These are phyloP conservation scores for Heliconius aoede DNA, from an alignment of 2,888 invertebrate species.

Conservation along the genomic window DNA sequence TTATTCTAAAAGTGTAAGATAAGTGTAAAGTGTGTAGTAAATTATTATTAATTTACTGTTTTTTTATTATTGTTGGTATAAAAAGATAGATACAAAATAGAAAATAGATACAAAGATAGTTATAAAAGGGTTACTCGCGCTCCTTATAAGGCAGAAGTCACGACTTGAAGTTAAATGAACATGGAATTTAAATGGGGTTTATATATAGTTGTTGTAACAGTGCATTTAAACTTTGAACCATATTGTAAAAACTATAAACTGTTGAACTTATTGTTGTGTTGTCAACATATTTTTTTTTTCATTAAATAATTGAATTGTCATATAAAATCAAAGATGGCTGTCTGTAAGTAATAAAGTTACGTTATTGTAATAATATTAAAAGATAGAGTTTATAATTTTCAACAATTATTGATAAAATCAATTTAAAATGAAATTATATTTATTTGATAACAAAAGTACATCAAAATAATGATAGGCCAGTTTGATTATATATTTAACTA, in stretches of 20 bases:
- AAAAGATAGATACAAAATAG: too few relatives aligned
- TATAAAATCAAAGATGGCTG: constrained; percentile 3
- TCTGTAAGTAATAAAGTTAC: background rate
- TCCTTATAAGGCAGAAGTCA: constrained; percentile 9
- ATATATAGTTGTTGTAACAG: background rate
- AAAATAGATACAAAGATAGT: too few relatives aligned
- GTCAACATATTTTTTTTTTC: background rate
- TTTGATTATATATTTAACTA: background rate
- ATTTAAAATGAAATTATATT: background rate
- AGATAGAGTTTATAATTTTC: too few relatives aligned
- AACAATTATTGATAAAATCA: background rate
- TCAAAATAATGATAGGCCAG: background rate
- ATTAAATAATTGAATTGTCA: background rate
- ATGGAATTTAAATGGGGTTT: constrained; percentile 8
- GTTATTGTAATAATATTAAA: background rate
- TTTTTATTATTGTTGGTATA: background rate
- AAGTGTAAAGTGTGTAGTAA: background rate
- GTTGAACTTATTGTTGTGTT: background rate
- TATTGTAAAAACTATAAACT: constrained; percentile 4
- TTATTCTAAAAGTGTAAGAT: background rate
- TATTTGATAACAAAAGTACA: too few relatives aligned
- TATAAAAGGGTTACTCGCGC: background rate
- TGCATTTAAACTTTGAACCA: constrained; percentile 3
- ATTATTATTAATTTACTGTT: background rate
- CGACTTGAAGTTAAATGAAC: constrained; percentile 17